Evolutionary conservation across 2,113 vertebrate genomes (phyloP).

Genomic region (Pomatorhinus ruficollis): DNA sequence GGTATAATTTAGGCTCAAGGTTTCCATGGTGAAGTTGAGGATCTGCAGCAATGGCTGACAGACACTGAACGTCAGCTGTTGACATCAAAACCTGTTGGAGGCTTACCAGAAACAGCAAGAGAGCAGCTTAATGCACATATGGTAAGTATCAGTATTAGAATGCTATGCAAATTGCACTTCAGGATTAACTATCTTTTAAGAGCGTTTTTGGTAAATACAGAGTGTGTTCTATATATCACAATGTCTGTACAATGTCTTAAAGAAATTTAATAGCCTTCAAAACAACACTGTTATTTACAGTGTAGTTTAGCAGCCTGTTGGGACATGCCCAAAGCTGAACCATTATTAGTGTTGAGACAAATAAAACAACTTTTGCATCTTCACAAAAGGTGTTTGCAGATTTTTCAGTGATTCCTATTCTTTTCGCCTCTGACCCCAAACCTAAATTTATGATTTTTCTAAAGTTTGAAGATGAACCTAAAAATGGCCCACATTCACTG

Average conservation of each 20-base stretch:
- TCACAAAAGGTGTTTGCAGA: background rate
- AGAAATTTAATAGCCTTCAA: conserved; percentile 4
- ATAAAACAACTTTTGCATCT: background rate
- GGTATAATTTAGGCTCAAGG: conserved; percentile 90
- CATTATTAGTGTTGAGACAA: background rate
- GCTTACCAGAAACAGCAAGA: conserved; percentile 95
- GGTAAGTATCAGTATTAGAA: conserved; percentile 85
- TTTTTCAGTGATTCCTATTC: background rate
- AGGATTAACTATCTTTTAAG: conserved; percentile 2
- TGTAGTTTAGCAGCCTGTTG: background rate
- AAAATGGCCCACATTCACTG: background rate
- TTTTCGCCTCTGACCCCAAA: background rate
- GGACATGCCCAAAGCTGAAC: background rate
- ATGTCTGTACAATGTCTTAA: background rate
- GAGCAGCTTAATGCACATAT: conserved; percentile 96
- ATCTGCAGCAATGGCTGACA: conserved; percentile 96
- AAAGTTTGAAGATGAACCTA: background rate
- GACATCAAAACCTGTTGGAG: conserved; percentile 95
- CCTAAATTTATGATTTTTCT: background rate
- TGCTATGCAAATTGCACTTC: conserved; percentile 54
- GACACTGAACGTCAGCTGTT: conserved; percentile 96
- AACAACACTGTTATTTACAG: background rate
- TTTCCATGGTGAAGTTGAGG: conserved; percentile 98
- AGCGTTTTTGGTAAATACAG: conserved; percentile 21
- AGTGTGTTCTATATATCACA: background rate